phyloP scores from a whole-genome alignment of 2,888 invertebrate genomes.

The Agrotis exclamationis region DNA sequence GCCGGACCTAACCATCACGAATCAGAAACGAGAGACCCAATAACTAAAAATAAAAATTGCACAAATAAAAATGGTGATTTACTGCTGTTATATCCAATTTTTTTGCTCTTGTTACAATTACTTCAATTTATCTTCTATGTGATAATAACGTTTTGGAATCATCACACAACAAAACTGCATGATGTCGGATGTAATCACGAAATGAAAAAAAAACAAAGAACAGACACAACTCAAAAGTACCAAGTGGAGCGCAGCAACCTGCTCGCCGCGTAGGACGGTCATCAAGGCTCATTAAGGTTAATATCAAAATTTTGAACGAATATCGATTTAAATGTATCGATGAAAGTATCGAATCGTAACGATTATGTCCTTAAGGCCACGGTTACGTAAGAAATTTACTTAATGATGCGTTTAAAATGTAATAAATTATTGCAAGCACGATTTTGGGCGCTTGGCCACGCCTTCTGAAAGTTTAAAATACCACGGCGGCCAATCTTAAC shows the following conservation, averaged over 20 bases:
- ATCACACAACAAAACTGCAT: not conserved
- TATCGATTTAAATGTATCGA: slow-evolving; percentile 88
- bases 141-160: too few species aligned
- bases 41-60: too few species aligned
- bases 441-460: slow-evolving; percentile 46
- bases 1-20: too few species aligned
- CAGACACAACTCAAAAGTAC: slow-evolving; percentile 26
- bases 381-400: slow-evolving; percentile 73
- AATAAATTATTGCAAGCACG: slow-evolving; percentile 64
- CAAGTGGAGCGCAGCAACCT: slow-evolving; percentile 62
- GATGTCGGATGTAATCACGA: not conserved
- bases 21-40: too few species aligned
- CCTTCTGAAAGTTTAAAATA: slow-evolving; percentile 41
- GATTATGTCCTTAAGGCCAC: slow-evolving; percentile 76
- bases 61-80: too few species aligned
- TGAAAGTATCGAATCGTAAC: slow-evolving; percentile 83
- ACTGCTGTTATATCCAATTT: too few species aligned
- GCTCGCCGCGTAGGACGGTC: slow-evolving; percentile 75
- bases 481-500: not conserved
- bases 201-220: not conserved
- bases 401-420: slow-evolving; percentile 75
- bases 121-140: too few species aligned
- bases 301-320: slow-evolving; percentile 85
- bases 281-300: slow-evolving; percentile 89
- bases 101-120: too few species aligned